phyloP scores from a whole-genome alignment of 2,888 invertebrate genomes.

The Nycteola revayana region DNA sequence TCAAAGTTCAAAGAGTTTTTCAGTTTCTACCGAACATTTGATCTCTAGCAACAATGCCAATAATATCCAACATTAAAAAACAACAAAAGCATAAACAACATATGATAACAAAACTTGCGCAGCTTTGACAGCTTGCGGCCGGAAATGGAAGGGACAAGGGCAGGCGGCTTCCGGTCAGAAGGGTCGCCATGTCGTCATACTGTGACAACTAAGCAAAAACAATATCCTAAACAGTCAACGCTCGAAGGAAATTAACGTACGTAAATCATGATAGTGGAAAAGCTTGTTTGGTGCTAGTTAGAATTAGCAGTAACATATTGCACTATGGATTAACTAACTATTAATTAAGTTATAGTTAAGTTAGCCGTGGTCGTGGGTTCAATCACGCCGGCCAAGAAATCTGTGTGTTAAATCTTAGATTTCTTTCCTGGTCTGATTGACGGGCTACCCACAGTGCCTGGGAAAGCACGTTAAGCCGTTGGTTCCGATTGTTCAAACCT shows the following conservation, averaged over 20 bases:
- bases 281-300: conserved; percentile 27
- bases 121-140: conserved; percentile 57
- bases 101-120: conserved; percentile 48
- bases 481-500: too few species aligned
- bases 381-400: too few species aligned
- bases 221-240: conserved; percentile 34
- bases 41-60: conserved; percentile 6
- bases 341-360: too few species aligned
- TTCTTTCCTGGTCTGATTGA: too few species aligned
- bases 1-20: not conserved
- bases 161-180: conserved; percentile 63
- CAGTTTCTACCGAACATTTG: conserved; percentile 4
- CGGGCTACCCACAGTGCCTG: too few species aligned
- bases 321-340: too few species aligned
- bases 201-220: conserved; percentile 51
- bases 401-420: too few species aligned
- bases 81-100: conserved; percentile 29
- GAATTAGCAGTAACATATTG: too few species aligned
- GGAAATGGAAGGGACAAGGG: conserved; percentile 73
- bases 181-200: conserved; percentile 47
- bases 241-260: conserved; percentile 55
- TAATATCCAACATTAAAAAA: conserved; percentile 20
- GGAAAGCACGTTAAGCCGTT: too few species aligned
- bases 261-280: conserved; percentile 59
- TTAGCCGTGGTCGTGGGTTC: too few species aligned